Evolutionary conservation across 2,113 vertebrate genomes (phyloP), one percentile per base, ranked within the genome.

Genomic region (Reinhardtius hippoglossoides): DNA sequence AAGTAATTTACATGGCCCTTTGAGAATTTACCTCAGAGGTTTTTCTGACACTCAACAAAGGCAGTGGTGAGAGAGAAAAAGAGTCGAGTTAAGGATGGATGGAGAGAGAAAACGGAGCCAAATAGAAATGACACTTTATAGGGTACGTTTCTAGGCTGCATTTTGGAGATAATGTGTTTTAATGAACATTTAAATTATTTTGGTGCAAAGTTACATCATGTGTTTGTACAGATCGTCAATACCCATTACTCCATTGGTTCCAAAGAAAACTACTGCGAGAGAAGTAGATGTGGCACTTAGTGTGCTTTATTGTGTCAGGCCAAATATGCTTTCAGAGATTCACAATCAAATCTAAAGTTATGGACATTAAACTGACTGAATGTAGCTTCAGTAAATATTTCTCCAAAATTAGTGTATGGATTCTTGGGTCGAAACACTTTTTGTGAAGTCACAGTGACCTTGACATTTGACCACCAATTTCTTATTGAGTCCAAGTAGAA

Each of bases 1-100:
- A 82, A 91, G 83, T 91, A 85, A 92, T 92, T 92, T 92, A 89
- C 89, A 89, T 88, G 88, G 79, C 80, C 92, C 88, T 90, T 80
- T 82, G 92, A 93, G 92, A 89, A 89, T 90, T 83, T 10, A 26
- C 56, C 73, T 72, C 66, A 44, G 83, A 88, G 81, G 9, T 14
- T 63, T 85, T 78, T 84, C 69, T 81, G 62, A 88, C 83, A 87
- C 80, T 80, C 80, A 79, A n/a, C 66, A 74, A 76, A 88, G 50
- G 81, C 73, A 77, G 31, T 65, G 67, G 44, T 1, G 13, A 65
- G 31, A 50, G 74, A 67, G 67, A 66, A 71, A 52, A 55, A 26
- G 66, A 77, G 42, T 9, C 1, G 10, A 65, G 31, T 52, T 46
- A 23, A 71, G 50, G 48, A 10, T 35, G 61, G 20, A 50, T 16